Evolutionary conservation across 2,888 invertebrate genomes (phyloP).

Genomic region (Ophioninae sp.): DNA sequence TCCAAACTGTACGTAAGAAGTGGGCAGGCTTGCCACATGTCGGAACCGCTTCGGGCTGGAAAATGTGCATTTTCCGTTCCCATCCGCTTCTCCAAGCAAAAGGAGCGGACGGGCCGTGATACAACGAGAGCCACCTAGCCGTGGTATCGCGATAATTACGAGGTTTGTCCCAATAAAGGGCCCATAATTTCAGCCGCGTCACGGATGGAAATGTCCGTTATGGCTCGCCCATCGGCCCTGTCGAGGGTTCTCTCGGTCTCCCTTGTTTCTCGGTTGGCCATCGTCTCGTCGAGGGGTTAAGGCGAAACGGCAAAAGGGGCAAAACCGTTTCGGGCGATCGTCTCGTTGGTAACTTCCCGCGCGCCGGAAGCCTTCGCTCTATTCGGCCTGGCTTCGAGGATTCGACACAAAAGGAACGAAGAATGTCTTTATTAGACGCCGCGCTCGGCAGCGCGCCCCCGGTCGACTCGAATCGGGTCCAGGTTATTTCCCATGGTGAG

Average conservation of each 20-base stretch:
- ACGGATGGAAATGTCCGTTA: constrained; percentile 60
- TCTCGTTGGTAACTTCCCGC: constrained; percentile 15
- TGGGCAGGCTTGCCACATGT: constrained; percentile 56
- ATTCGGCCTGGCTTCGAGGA: constrained; percentile 28
- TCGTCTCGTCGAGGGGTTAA: constrained; percentile 35
- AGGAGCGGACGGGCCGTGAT: constrained; percentile 12
- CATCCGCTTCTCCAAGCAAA: constrained; percentile 2
- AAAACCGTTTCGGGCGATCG: constrained; percentile 48
- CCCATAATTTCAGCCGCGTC: constrained; percentile 63
- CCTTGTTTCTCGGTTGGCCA: constrained; percentile 42
- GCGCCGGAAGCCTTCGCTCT: constrained; percentile 23
- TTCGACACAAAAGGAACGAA: constrained; percentile 76
- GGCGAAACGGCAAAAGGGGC: constrained; percentile 54
- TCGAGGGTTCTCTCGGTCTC: constrained; percentile 9
- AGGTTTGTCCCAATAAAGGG: constrained; percentile 62
- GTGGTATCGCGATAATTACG: constrained; percentile 65
- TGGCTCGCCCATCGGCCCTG: constrained; percentile 11
- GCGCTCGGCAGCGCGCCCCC: constrained; percentile 60
- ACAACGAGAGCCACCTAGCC: constrained; percentile 35
- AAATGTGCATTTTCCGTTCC: constrained; percentile 42
- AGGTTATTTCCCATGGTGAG: constrained; percentile 67
- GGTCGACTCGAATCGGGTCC: constrained; percentile 73
- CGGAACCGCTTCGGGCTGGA: constrained; percentile 7
- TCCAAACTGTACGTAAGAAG: constrained; percentile 15
- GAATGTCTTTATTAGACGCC: constrained; percentile 79